Percentiles rank a stretch among this genome's conserved stretches.
Conservation (phyloP, 2,888 invertebrate genomes). For the Ceraclea dissimilis region DNA sequence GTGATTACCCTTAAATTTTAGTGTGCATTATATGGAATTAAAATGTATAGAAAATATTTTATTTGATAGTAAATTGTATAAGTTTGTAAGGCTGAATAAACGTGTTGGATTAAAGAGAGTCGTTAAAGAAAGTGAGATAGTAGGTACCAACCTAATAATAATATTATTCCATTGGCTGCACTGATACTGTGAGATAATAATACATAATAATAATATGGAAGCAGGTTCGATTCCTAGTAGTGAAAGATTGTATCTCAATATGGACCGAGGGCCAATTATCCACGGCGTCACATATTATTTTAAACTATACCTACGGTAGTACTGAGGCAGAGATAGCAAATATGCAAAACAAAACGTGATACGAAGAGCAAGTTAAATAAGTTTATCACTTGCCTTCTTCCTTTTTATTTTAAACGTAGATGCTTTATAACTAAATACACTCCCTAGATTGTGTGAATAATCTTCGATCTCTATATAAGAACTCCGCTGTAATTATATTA, state of each 20-base stretch:
- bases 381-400: not conserved
- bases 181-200: not conserved
- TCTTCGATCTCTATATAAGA: not conserved
- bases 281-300: slow-evolving; percentile 15
- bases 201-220: too few relatives aligned
- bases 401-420: not conserved
- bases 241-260: slow-evolving; percentile 15
- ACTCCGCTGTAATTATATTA: not conserved
- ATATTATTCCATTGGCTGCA: not conserved
- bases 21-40: too few relatives aligned
- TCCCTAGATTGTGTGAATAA: not conserved
- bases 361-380: not conserved
- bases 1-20: too few relatives aligned
- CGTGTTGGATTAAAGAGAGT: not conserved
- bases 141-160: not conserved
- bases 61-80: too few relatives aligned
- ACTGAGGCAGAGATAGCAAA: too few relatives aligned
- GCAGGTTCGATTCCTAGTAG: slow-evolving; percentile 20
- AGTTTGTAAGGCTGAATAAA: too few relatives aligned
- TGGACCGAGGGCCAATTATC: slow-evolving; percentile 19
- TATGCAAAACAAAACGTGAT: slow-evolving; percentile 1
- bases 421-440: not conserved
- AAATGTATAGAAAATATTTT: too few relatives aligned
- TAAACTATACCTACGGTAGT: too few relatives aligned
- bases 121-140: not conserved